A percentile compares a stretch with the other conserved stretches of the same genome.
Evolutionary conservation across 2,113 vertebrate genomes (phyloP).

Genomic region (Microtus pennsylvanicus): DNA sequence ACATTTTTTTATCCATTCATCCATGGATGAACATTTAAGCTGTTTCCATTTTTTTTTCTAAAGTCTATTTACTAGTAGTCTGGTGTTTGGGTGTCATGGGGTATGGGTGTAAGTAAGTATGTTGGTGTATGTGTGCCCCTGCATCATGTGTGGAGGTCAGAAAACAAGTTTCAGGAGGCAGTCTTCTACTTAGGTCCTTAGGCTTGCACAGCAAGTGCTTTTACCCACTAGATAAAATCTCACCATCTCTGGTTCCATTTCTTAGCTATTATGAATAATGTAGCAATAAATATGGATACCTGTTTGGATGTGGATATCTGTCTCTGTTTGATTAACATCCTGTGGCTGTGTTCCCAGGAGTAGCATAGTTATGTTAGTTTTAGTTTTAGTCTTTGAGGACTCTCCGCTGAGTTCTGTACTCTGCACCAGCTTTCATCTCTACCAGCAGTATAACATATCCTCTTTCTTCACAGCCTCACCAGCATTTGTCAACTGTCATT

Average conservation of each 20-base stretch:
- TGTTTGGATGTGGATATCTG: background rate
- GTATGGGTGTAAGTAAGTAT: too few species aligned
- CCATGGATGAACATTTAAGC: background rate
- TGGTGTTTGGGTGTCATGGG: background rate
- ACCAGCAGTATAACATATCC: background rate
- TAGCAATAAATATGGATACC: background rate
- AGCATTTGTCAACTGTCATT: background rate
- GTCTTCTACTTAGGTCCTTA: background rate
- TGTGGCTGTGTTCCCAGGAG: background rate
- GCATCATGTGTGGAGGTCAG: background rate
- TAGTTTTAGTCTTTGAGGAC: background rate
- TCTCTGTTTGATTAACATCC: background rate
- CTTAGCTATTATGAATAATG: background rate
- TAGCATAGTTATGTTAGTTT: background rate
- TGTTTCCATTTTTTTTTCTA: background rate
- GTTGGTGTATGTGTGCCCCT: background rate
- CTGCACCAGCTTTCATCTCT: background rate
- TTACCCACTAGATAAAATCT: background rate
- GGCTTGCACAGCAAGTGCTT: background rate
- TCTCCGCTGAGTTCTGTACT: background rate
- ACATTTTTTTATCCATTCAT: background rate
- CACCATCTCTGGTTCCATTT: background rate
- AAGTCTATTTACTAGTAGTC: background rate
- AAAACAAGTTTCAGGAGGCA: background rate
- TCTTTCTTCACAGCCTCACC: background rate